Evolutionary conservation across 2,888 invertebrate species (phyloP).

Genomic region (Anthophora plumipes): DNA sequence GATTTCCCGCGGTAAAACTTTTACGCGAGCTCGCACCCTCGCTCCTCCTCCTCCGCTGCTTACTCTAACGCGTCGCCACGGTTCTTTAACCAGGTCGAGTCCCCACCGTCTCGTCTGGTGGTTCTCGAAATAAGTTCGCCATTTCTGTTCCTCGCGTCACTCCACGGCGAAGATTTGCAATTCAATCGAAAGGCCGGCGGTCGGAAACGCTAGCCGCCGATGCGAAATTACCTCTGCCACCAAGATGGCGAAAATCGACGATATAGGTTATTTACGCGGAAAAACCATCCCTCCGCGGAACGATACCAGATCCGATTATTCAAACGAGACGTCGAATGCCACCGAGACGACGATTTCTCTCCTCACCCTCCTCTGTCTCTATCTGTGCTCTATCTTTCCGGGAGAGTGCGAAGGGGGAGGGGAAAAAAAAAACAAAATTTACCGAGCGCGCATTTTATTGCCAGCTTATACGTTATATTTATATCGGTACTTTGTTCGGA

Average conservation of each 20-base stretch:
- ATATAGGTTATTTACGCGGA: constrained; percentile 21
- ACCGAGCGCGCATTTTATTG: constrained; percentile 49
- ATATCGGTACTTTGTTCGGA: constrained; percentile 27
- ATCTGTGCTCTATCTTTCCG: constrained; percentile 9
- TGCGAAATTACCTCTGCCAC: constrained; percentile 53
- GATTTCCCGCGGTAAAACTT: neutral
- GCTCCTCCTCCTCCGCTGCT: neutral
- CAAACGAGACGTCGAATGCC: constrained; percentile 42
- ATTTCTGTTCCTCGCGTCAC: constrained; percentile 16
- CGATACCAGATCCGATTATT: constrained; percentile 56
- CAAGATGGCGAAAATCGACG: constrained; percentile 10
- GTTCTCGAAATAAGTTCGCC: neutral
- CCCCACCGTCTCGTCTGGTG: too few species aligned
- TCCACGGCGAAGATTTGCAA: constrained; percentile 50
- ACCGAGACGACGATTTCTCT: constrained; percentile 22
- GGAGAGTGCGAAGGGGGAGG: too few species aligned
- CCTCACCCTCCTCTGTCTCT: too few species aligned
- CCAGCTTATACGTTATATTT: constrained; percentile 35
- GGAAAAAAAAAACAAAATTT: constrained; percentile 30
- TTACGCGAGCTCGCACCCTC: neutral
- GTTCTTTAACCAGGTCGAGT: neutral
- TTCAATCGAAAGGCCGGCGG: constrained; percentile 49
- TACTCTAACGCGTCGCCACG: neutral
- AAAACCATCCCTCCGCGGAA: constrained; percentile 1
- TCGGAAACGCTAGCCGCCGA: constrained; percentile 31